phyloP scores from a whole-genome alignment of 1,140 invertebrate species.

The Drosophila triauraria region DNA sequence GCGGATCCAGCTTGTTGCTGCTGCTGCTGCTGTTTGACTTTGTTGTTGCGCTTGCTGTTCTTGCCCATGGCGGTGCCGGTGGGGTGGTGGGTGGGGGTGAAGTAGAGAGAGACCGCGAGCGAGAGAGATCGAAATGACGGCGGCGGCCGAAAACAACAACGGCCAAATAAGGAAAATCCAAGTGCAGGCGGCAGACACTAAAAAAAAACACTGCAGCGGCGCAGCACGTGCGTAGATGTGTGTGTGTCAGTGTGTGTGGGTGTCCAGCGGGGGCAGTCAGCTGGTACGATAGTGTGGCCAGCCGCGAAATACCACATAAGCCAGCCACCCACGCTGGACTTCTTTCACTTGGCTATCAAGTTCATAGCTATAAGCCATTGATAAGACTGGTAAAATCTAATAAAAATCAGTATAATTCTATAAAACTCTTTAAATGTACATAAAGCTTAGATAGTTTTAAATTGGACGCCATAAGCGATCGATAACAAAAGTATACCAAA shows the following conservation, averaged over 20 bases:
- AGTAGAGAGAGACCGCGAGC: neutral
- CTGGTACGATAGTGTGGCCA: neutral
- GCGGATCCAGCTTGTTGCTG: slow-evolving; percentile 4
- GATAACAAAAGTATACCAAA: slow-evolving; percentile 8
- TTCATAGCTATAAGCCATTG: too few relatives aligned
- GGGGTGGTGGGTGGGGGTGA: neutral
- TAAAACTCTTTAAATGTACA: too few relatives aligned
- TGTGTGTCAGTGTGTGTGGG: neutral
- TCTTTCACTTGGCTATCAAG: too few relatives aligned
- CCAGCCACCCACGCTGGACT: neutral
- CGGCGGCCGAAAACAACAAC: slow-evolving; percentile 39
- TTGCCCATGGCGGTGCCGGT: slow-evolving; percentile 47
- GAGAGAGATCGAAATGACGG: slow-evolving; percentile 6
- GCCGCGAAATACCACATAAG: too few relatives aligned
- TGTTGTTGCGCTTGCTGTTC: slow-evolving; percentile 57
- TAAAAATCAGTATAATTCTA: too few relatives aligned
- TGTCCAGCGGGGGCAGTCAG: slow-evolving; percentile 1
- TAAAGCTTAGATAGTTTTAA: too few relatives aligned
- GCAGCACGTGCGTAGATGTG: slow-evolving; percentile 18
- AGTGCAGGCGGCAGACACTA: slow-evolving; percentile 6
- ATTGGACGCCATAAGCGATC: neutral
- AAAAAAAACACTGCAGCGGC: slow-evolving; percentile 6
- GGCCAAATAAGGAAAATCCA: slow-evolving; percentile 53
- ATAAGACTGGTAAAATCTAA: neutral
- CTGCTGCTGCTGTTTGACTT: slow-evolving; percentile 36